These are phyloP conservation scores for Amphibalanus amphitrite DNA, from an alignment of 1,140 invertebrate genomes.

Conservation along the genomic window DNA sequence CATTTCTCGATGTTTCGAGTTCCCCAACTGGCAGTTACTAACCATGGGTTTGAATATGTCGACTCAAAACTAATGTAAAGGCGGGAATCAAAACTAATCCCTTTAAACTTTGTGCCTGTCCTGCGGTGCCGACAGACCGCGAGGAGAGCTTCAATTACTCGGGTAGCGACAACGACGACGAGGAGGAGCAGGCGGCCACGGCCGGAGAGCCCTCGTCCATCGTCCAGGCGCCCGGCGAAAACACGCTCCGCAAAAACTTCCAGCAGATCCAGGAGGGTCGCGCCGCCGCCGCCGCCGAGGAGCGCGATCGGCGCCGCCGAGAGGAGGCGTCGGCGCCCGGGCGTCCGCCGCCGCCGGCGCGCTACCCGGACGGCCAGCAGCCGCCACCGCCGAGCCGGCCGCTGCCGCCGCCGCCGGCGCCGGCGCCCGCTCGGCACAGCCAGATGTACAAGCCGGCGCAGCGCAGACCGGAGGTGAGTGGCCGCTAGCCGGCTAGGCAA, in stretches of 20 bases:
- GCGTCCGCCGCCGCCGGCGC: conserved; percentile 24
- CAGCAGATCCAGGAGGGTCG: conserved; percentile 67
- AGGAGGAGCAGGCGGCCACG: conserved; percentile 60
- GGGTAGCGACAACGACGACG: conserved; percentile 60
- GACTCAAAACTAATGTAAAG: too few species aligned
- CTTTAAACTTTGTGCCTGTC: too few species aligned
- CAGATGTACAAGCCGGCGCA: conserved; percentile 32
- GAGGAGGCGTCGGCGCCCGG: conserved; percentile 61
- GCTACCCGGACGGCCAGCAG: conserved; percentile 23
- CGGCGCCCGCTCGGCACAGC: background rate
- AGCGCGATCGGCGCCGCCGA: conserved; percentile 7
- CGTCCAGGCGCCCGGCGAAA: conserved; percentile 69
- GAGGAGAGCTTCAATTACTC: conserved; percentile 44
- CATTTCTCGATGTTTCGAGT: too few species aligned
- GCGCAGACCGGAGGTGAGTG: conserved; percentile 71
- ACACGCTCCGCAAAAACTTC: conserved; percentile 86
- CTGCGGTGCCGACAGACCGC: conserved; percentile 26
- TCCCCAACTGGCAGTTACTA: too few species aligned
- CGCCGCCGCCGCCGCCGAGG: conserved; percentile 6
- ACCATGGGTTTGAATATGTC: too few species aligned
- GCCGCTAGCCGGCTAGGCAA: conserved; percentile 27
- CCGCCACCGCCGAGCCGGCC: conserved; percentile 49
- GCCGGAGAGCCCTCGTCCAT: conserved; percentile 78
- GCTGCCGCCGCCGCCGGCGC: conserved; percentile 41
- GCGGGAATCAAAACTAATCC: too few species aligned